Percentiles rank a stretch among this genome's conserved stretches.
Evolutionary conservation across 2,888 invertebrate species (phyloP).

Genomic region (Catocala nupta): DNA sequence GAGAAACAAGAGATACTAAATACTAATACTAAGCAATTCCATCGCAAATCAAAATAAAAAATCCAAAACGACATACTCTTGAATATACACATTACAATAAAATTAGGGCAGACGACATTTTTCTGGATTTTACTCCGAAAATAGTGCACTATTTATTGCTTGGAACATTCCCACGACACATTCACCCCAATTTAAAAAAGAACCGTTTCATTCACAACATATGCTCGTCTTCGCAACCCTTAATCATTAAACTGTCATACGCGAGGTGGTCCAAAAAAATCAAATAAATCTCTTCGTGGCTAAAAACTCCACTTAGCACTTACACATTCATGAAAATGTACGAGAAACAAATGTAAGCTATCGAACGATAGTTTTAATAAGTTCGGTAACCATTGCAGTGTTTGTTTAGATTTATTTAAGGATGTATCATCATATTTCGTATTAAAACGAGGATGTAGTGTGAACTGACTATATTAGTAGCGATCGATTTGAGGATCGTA

Average conservation of each 20-base stretch:
- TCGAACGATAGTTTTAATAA: conserved; percentile 16
- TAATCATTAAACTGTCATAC: conserved; percentile 60
- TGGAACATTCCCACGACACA: conserved; percentile 44
- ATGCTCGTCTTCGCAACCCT: conserved; percentile 58
- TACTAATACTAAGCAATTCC: too few relatives aligned
- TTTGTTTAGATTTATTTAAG: conserved; percentile 26
- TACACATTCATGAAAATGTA: conserved; percentile 56
- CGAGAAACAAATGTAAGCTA: conserved; percentile 30
- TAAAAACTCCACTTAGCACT: conserved; percentile 68
- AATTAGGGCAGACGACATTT: neutral
- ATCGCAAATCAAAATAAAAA: too few relatives aligned
- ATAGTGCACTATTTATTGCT: conserved; percentile 16
- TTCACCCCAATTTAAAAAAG: conserved; percentile 43
- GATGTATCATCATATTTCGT: conserved; percentile 16
- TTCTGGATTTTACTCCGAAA: conserved; percentile 2
- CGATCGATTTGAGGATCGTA: conserved; percentile 50
- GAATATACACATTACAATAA: neutral
- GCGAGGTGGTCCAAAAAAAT: conserved; percentile 65
- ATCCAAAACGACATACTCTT: too few relatives aligned
- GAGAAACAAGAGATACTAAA: too few relatives aligned
- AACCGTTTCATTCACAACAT: conserved; percentile 55
- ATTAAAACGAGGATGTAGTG: conserved; percentile 46
- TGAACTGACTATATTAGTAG: conserved; percentile 42
- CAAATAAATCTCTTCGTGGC: conserved; percentile 48
- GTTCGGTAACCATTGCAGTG: conserved; percentile 45